phyloP scores from a whole-genome alignment of 2,888 invertebrate species.

The Plebejus argus region DNA sequence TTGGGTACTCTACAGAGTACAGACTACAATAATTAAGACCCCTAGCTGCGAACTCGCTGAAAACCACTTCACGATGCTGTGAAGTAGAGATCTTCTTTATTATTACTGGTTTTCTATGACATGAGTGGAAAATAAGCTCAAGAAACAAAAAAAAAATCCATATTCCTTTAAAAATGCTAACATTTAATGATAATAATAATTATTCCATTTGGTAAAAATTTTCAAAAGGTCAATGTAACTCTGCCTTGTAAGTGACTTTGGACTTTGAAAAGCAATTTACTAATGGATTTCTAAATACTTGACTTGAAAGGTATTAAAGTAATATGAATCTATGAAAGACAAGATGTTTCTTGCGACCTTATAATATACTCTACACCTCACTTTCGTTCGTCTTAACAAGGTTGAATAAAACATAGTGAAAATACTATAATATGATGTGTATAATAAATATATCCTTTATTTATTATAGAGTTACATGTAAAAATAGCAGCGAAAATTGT shows the following conservation, averaged over 20 bases:
- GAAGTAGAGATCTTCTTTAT: not conserved
- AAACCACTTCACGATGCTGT: not conserved
- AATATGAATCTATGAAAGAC: too few species aligned
- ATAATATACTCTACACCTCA: too few species aligned
- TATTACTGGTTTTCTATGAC: not conserved
- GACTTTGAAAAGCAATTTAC: not conserved
- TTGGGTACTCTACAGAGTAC: not conserved
- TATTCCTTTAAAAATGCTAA: not conserved
- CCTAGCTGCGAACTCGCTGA: not conserved
- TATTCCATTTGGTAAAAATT: not conserved
- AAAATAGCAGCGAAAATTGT: too few species aligned
- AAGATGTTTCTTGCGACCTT: too few species aligned
- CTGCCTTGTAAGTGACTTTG: not conserved
- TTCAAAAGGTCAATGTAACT: not conserved
- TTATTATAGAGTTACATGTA: too few species aligned
- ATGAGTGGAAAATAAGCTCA: not conserved
- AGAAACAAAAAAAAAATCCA: not conserved
- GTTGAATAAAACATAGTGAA: too few species aligned
- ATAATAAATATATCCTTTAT: too few species aligned
- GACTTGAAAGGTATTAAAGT: not conserved
- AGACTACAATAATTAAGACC: not conserved
- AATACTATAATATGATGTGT: too few species aligned
- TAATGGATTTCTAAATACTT: slow-evolving; percentile 1
- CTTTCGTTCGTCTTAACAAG: too few species aligned
- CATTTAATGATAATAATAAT: not conserved